phyloP scores from a whole-genome alignment of 2,797 vertebrate genomes.

The Poecilia picta region DNA sequence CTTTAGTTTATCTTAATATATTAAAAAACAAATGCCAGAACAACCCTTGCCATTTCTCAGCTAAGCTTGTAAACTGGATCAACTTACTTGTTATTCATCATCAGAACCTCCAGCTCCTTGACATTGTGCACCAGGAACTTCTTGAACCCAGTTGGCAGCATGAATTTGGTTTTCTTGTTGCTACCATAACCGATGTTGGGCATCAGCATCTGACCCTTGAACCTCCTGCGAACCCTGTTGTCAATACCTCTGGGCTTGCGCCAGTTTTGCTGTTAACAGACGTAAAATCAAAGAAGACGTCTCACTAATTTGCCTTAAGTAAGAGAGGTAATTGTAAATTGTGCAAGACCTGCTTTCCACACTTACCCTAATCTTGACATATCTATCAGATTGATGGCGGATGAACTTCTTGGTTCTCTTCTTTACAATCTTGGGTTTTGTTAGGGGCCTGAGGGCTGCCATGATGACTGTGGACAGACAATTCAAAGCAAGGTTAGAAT shows the following conservation, averaged over 20 bases:
- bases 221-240: slow-evolving; percentile 95
- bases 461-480: slow-evolving; percentile 81
- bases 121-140: slow-evolving; percentile 97
- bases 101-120: slow-evolving; percentile 95
- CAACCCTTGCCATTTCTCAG: not conserved
- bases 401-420: slow-evolving; percentile 99
- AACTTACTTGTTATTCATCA: slow-evolving; percentile 99
- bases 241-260: slow-evolving; percentile 98
- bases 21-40: not conserved
- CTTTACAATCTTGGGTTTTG: slow-evolving; percentile 94
- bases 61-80: not conserved
- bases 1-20: not conserved
- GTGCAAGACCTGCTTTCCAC: not conserved
- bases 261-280: slow-evolving; percentile 89
- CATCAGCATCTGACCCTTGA: slow-evolving; percentile 99
- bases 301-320: not conserved
- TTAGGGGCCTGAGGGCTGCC: slow-evolving; percentile 92
- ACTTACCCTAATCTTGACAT: slow-evolving; percentile 96
- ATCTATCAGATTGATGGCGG: slow-evolving; percentile 96
- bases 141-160: slow-evolving; percentile 94
- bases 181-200: slow-evolving; percentile 98
- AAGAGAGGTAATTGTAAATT: not conserved
- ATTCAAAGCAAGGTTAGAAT: not conserved
- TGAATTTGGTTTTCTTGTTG: slow-evolving; percentile 98
- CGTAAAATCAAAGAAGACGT: not conserved